A percentile compares a stretch with the other conserved stretches of the same genome.
phyloP scores from a whole-genome alignment of 2,888 invertebrate species.

The Sminthurides aquaticus region DNA sequence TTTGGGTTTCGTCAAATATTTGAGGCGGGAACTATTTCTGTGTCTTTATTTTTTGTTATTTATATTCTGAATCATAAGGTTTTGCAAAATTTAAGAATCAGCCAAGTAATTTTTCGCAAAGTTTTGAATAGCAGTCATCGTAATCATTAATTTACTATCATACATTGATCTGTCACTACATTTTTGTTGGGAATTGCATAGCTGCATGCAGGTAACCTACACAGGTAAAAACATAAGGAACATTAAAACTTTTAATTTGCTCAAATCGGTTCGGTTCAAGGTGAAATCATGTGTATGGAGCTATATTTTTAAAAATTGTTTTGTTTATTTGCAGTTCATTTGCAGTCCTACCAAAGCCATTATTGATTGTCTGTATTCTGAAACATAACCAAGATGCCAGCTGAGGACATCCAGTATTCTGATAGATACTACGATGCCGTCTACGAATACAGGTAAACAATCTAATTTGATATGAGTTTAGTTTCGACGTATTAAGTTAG shows the following conservation, averaged over 20 bases:
- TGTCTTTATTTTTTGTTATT: too few relatives aligned
- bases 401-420: conserved; percentile 83
- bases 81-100: too few relatives aligned
- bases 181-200: too few relatives aligned
- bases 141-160: too few relatives aligned
- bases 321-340: neutral
- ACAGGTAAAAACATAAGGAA: neutral
- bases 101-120: too few relatives aligned
- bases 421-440: conserved; percentile 81
- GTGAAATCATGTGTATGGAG: neutral
- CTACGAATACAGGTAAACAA: conserved; percentile 74
- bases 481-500: neutral
- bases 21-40: too few relatives aligned
- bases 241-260: neutral
- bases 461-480: conserved; percentile 2
- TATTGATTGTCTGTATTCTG: neutral
- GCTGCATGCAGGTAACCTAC: neutral
- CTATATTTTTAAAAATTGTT: neutral
- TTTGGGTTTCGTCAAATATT: neutral
- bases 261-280: neutral
- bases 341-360: too few relatives aligned
- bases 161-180: too few relatives aligned
- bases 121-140: too few relatives aligned
- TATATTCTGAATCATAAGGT: too few relatives aligned
- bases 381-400: conserved; percentile 16